phyloP scores from a whole-genome alignment of 2,888 invertebrate genomes.

The Polyommatus iphigenia region DNA sequence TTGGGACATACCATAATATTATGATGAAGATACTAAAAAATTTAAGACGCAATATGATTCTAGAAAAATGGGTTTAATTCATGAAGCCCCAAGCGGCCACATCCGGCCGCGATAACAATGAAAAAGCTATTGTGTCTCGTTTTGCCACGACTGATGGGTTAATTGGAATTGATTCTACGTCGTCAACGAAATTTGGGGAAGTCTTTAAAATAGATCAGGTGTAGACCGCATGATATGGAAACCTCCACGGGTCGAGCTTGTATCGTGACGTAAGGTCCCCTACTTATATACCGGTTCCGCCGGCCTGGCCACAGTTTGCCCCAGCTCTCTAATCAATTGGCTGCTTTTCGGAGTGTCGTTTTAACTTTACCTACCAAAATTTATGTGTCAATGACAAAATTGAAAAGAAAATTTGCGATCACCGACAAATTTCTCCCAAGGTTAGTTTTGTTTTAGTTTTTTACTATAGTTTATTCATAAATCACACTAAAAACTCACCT shows the following conservation, averaged over 20 bases:
- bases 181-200: background rate
- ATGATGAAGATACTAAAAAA: too few relatives aligned
- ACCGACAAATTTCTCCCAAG: constrained; percentile 79
- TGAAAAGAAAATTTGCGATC: constrained; percentile 76
- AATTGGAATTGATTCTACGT: background rate
- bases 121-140: too few relatives aligned
- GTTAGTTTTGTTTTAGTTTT: constrained; percentile 50
- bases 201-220: background rate
- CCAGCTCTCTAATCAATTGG: constrained; percentile 53
- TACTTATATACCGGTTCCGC: constrained; percentile 54
- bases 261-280: constrained; percentile 35
- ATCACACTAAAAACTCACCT: background rate
- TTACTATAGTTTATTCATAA: background rate
- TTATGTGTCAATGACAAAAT: constrained; percentile 80
- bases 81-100: too few relatives aligned
- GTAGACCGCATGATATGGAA: constrained; percentile 1
- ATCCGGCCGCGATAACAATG: too few relatives aligned
- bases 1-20: too few relatives aligned
- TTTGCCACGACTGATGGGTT: too few relatives aligned
- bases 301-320: constrained; percentile 52
- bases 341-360: constrained; percentile 61
- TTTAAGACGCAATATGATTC: too few relatives aligned
- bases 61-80: too few relatives aligned
- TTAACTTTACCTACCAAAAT: constrained; percentile 55
- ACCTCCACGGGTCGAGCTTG: constrained; percentile 36